Evolutionary conservation across 2,888 invertebrate species (phyloP), one percentile per base, ranked within the genome.

Genomic region (Platypus cylindrus): DNA sequence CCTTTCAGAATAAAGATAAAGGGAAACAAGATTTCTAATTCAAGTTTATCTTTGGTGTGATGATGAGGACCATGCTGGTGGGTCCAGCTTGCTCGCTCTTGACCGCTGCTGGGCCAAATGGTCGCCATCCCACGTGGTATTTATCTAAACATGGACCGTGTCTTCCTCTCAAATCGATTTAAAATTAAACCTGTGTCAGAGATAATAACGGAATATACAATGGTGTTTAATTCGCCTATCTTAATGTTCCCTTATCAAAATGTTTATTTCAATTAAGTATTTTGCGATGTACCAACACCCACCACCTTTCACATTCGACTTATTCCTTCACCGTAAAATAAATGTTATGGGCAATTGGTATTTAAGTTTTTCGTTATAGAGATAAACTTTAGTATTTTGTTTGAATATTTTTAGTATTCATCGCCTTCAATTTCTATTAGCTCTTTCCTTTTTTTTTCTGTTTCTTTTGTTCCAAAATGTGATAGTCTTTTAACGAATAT

Each of bases 141-240:
- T 58, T 58, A 58, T 58, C 59, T 58, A 55, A 58, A 51, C 50
- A 53, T 47, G 55, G 48, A 52, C 53, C 38, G n/a, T 41, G 48
- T 59, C 55, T 56, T 43, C 46, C 54, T 48, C 54, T 57, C 56
- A 59, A 60, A 61, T 60, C 60, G 59, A 60, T 60, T 61, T 60
- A 59, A 60, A 61, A 59, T 60, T 60, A 60, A 60, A 59, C 55
- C 53, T 53, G 55, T 60, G 61, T 61, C 52, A 44, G 46, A 52
- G 59, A 59, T 59, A 60, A 53, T 45, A 45, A 44, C 37, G 39
- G 39, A 41, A 44, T 37, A 38, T 44, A 50, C 50, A 45, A 50
- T 50, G 50, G 48, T 51, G 51, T 55, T 51, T 48, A 51, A 49
- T 51, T 50, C 46, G 41, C 51, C 54, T 59, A 61, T 61, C 61